Evolutionary conservation across 1,140 invertebrate genomes (phyloP).

Genomic region (Drosophila navojoa): DNA sequence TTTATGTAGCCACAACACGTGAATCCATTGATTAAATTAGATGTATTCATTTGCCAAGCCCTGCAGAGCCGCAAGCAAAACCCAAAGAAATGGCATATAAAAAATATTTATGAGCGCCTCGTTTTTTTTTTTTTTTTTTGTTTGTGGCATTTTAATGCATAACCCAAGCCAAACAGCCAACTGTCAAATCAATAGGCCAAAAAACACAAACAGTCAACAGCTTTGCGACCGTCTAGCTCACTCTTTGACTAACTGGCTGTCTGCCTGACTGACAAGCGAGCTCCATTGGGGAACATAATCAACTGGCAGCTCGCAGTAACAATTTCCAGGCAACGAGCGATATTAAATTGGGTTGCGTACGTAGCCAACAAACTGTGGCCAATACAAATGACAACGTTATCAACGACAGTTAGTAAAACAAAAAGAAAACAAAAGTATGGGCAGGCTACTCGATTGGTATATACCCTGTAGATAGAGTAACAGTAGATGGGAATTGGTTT

Average conservation of each 20-base stretch:
- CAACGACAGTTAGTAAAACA: constrained; percentile 58
- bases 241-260: not conserved
- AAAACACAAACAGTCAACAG: constrained; percentile 29
- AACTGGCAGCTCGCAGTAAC: constrained; percentile 61
- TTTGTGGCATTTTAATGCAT: constrained; percentile 68
- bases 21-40: constrained; percentile 80
- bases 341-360: constrained; percentile 73
- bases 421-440: constrained; percentile 34
- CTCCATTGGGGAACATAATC: constrained; percentile 62
- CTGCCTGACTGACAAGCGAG: constrained; percentile 60
- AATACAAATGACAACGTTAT: constrained; percentile 66
- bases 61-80: constrained; percentile 31
- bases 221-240: constrained; percentile 9
- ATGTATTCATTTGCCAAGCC: constrained; percentile 65
- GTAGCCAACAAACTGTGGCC: constrained; percentile 33
- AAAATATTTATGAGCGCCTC: constrained; percentile 71
- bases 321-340: constrained; percentile 38
- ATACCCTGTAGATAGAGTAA: not conserved
- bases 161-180: constrained; percentile 38
- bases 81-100: constrained; percentile 66
- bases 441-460: not conserved
- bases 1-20: constrained; percentile 80
- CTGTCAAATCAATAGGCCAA: constrained; percentile 51
- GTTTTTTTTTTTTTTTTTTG: constrained; percentile 16
- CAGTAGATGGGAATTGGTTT: too few species aligned